Conservation (phyloP, 2,888 invertebrate genomes). For the Polyommatus icarus region DNA sequence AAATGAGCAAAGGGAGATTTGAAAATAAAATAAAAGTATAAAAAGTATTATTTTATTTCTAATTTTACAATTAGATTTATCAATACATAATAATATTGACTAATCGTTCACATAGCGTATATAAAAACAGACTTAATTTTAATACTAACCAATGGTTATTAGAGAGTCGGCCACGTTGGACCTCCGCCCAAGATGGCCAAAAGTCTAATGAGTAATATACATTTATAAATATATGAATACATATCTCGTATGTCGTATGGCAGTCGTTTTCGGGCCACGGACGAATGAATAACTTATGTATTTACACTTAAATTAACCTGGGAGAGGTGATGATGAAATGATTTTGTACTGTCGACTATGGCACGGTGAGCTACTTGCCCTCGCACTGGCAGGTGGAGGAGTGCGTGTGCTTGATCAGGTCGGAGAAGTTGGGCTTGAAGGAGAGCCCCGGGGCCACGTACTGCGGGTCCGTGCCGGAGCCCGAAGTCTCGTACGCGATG, state of each 20-base stretch:
- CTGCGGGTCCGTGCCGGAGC: conserved; percentile 65
- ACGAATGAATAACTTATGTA: conserved; percentile 37
- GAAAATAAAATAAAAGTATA: conserved; percentile 45
- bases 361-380: conserved; percentile 62
- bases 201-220: conserved; percentile 62
- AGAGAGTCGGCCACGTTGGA: conserved; percentile 71
- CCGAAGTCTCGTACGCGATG: conserved; percentile 67
- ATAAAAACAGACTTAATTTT: conserved; percentile 47
- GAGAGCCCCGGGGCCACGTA: conserved; percentile 63
- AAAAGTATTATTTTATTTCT: conserved; percentile 68
- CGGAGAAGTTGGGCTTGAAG: conserved; percentile 61
- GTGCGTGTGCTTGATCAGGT: conserved; percentile 60
- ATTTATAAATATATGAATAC: conserved; percentile 49
- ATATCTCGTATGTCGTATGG: conserved; percentile 45
- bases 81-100: conserved; percentile 61
- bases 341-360: conserved; percentile 48
- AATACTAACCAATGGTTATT: conserved; percentile 61
- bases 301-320: conserved; percentile 31
- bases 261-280: conserved; percentile 44
- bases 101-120: conserved; percentile 51
- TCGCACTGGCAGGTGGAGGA: conserved; percentile 67
- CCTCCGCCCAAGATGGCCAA: conserved; percentile 67
- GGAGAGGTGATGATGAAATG: conserved; percentile 20
- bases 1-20: neutral
- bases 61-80: conserved; percentile 58